phyloP scores from a whole-genome alignment of 2,888 invertebrate genomes.

The Tetragonisca angustula region DNA sequence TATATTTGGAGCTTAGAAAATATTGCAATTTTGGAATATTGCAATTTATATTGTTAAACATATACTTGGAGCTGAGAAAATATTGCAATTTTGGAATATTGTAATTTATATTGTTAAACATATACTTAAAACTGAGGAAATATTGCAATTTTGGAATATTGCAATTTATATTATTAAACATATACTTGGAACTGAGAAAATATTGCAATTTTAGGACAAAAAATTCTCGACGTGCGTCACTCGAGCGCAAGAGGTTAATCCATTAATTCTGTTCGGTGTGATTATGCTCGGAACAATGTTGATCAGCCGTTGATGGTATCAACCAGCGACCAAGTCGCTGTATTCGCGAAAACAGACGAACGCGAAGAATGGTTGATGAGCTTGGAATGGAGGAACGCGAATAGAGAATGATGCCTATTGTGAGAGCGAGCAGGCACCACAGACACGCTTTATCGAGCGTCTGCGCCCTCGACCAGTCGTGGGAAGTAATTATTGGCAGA shows the following conservation, averaged over 20 bases:
- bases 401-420: conserved; percentile 29
- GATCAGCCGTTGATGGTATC: not conserved
- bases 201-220: too few relatives aligned
- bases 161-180: too few relatives aligned
- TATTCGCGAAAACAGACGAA: conserved; percentile 14
- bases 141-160: too few relatives aligned
- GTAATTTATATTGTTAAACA: too few relatives aligned
- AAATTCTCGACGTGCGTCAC: too few relatives aligned
- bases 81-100: too few relatives aligned
- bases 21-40: too few relatives aligned
- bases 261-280: not conserved
- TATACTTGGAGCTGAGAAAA: too few relatives aligned
- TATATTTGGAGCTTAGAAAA: too few relatives aligned
- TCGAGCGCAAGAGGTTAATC: not conserved
- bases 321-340: not conserved
- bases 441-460: conserved; percentile 40
- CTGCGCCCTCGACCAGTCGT: conserved; percentile 33
- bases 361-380: conserved; percentile 9
- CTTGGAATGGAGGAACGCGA: conserved; percentile 16
- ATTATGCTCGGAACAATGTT: not conserved
- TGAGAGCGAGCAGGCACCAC: conserved; percentile 6
- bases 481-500: conserved; percentile 61
- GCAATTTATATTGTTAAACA: too few relatives aligned
- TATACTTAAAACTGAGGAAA: too few relatives aligned
- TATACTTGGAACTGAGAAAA: too few relatives aligned